Evolutionary conservation across 1,140 invertebrate genomes (phyloP).

Genomic region (Drosophila sechellia): DNA sequence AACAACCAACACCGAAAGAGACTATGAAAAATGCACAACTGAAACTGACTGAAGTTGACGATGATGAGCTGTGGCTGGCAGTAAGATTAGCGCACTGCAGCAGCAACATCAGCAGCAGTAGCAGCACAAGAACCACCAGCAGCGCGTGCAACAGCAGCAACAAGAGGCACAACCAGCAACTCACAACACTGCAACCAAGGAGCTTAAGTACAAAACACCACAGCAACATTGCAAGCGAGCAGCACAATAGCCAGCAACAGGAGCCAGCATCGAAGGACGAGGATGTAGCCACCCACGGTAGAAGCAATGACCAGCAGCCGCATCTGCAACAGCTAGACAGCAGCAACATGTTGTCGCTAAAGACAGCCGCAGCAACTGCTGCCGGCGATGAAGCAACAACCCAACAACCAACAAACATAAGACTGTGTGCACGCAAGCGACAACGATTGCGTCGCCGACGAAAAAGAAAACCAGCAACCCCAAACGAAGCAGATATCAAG

Average conservation of each 20-base stretch:
- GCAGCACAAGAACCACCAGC: conserved; percentile 27
- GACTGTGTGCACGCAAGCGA: conserved; percentile 81
- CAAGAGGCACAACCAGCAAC: conserved; percentile 41
- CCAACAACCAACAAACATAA: conserved; percentile 69
- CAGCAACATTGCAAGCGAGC: conserved; percentile 37
- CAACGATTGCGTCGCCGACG: conserved; percentile 78
- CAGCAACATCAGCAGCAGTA: conserved; percentile 44
- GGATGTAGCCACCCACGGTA: conserved; percentile 41
- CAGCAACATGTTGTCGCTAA: conserved; percentile 50
- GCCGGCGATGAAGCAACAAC: conserved; percentile 57
- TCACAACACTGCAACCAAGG: conserved; percentile 70
- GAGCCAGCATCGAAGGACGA: conserved; percentile 31
- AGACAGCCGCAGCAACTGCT: conserved; percentile 39
- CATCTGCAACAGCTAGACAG: conserved; percentile 36
- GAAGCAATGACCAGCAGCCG: conserved; percentile 35
- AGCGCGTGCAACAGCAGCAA: conserved; percentile 30
- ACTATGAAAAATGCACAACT: conserved; percentile 83
- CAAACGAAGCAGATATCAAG: conserved; percentile 19
- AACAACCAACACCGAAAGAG: conserved; percentile 76
- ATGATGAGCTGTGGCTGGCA: conserved; percentile 73
- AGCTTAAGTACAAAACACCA: conserved; percentile 77
- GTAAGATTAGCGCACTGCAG: conserved; percentile 43
- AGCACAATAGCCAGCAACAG: conserved; percentile 31
- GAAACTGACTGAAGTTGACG: conserved; percentile 79
- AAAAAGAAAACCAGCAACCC: conserved; percentile 72